Evolutionary conservation across 2,797 vertebrate species (phyloP), one percentile per base, ranked within the genome.

Genomic region (Melanotaenia nigrans): DNA sequence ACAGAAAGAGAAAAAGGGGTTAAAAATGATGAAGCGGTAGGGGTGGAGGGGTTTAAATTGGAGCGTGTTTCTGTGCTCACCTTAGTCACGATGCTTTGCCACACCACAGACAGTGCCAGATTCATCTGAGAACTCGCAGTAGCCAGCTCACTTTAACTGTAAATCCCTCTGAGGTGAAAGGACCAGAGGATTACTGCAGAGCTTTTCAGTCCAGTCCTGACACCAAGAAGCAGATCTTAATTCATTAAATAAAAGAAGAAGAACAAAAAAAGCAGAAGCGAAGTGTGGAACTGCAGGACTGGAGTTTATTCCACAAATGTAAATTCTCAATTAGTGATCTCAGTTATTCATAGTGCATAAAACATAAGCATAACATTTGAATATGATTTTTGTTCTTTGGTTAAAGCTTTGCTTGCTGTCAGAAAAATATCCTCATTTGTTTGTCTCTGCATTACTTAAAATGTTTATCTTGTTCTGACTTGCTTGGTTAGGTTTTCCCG

Each of bases 81-180:
- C 77, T 80, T 66, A 68, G 90, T 87, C 83, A 90, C 85, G 71
- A 88, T 11, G 75, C 75, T 69, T 64, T 13, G 35, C 61, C 38
- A 3, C 11, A 16, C 68, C 0, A 36, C 83, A 85, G 73, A 76
- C 63, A 1, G 56, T 40, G 55, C 51, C 20, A 36, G 71, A 75
- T 68, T 78, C 78, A 71, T 82, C 47, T 61, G 72, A 71, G 67
- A 65, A 77, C 71, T 60, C 10, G 32, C 72, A 65, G 70, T 36
- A 71, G 77, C 77, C 77, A 13, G 69, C 79, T 84, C 85, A 58
- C 73, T 78, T 30, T 71, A 71, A 77, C 84, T 71, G 73, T 82
- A 84, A 82, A 71, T 84, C 66, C 64, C 78, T 84, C 82, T 82
- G 68, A 87, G 84, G 85, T 87, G 86, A 84, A 70, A 80, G 38